phyloP scores from a whole-genome alignment of 2,797 vertebrate genomes.

The Heteromormyrus szaboi region DNA sequence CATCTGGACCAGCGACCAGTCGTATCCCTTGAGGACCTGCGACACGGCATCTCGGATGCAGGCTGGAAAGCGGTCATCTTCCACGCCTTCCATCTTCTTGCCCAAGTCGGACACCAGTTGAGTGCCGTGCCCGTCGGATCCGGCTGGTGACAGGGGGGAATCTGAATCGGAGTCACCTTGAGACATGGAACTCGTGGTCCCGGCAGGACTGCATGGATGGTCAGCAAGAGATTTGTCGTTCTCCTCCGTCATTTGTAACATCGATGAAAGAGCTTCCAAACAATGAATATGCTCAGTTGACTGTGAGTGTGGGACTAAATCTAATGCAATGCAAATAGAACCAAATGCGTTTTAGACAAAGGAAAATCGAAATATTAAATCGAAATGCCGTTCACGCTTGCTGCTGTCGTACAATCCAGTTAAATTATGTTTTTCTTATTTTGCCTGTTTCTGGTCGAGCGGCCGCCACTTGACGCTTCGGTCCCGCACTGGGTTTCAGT shows the following conservation, averaged over 20 bases:
- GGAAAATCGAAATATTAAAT: slow-evolving; percentile 26
- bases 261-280: slow-evolving; percentile 26
- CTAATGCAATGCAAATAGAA: slow-evolving; percentile 15
- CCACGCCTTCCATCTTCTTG: slow-evolving; percentile 70
- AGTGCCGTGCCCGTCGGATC: slow-evolving; percentile 61
- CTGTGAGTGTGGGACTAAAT: slow-evolving; percentile 28
- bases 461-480: slow-evolving; percentile 28
- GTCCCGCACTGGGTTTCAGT: slow-evolving; percentile 40
- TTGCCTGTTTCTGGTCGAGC: slow-evolving; percentile 30
- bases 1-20: slow-evolving; percentile 96
- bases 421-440: slow-evolving; percentile 17
- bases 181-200: slow-evolving; percentile 81
- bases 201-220: slow-evolving; percentile 81
- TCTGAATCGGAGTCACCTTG: slow-evolving; percentile 93
- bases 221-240: slow-evolving; percentile 71
- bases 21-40: slow-evolving; percentile 94
- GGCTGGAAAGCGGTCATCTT: slow-evolving; percentile 89
- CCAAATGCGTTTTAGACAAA: slow-evolving; percentile 45
- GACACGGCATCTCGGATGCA: slow-evolving; percentile 94
- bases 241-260: slow-evolving; percentile 87
- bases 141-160: slow-evolving; percentile 74
- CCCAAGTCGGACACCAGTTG: slow-evolving; percentile 50
- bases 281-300: not conserved
- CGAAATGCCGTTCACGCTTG: slow-evolving; percentile 28
- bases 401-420: not conserved